Percentiles rank a stretch among this genome's conserved stretches.
Evolutionary conservation across 2,113 vertebrate species (phyloP).

Genomic region (Myotis yumanensis): DNA sequence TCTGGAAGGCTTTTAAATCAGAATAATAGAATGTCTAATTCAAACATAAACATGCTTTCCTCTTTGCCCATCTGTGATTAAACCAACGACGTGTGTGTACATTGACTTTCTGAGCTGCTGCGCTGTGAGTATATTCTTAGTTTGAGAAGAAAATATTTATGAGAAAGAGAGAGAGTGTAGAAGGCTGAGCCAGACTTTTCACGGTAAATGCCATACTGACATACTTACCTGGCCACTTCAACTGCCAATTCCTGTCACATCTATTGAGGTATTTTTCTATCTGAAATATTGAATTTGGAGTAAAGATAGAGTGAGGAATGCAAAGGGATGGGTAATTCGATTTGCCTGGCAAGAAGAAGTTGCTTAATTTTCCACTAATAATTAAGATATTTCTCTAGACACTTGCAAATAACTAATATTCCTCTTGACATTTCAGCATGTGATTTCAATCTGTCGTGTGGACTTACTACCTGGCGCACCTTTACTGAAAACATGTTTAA

Average conservation of each 20-base stretch:
- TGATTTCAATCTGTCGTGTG: not conserved
- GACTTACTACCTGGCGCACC: not conserved
- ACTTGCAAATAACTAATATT: not conserved
- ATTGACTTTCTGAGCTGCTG: not conserved
- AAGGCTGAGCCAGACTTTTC: not conserved
- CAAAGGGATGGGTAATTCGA: not conserved
- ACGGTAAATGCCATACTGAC: not conserved
- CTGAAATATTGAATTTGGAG: not conserved
- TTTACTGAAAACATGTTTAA: conserved; percentile 36
- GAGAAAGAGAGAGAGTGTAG: not conserved
- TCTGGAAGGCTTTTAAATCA: not conserved
- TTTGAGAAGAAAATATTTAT: not conserved
- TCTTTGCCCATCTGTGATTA: not conserved
- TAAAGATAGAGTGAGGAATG: not conserved
- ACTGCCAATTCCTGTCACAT: not conserved
- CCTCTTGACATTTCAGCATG: not conserved
- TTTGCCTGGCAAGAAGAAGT: not conserved
- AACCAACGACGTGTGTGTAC: not conserved
- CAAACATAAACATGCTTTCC: not conserved
- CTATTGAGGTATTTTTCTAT: not conserved
- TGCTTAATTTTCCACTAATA: conserved; percentile 16
- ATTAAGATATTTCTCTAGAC: not conserved
- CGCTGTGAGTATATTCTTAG: not conserved
- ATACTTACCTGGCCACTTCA: not conserved
- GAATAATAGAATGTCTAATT: not conserved